phyloP scores from a whole-genome alignment of 2,888 invertebrate species.

The Anarsia innoxiella region DNA sequence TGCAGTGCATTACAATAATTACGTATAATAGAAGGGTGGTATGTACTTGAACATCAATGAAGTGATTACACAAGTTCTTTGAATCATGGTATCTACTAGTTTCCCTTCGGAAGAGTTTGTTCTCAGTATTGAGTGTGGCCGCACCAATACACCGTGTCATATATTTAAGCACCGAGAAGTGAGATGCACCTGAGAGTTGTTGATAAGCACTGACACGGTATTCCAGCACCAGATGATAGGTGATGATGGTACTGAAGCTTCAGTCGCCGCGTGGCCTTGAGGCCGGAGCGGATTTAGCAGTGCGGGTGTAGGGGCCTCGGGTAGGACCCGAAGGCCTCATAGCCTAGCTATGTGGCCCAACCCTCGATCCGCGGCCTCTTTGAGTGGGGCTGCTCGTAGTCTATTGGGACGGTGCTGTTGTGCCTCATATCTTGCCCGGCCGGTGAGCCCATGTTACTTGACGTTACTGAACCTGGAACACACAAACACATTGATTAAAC shows the following conservation, averaged over 20 bases:
- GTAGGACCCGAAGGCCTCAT: constrained; percentile 67
- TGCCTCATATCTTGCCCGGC: constrained; percentile 73
- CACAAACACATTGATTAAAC: background rate
- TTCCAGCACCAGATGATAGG: constrained; percentile 28
- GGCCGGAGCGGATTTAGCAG: constrained; percentile 47
- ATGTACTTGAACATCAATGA: constrained; percentile 56
- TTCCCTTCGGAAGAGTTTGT: constrained; percentile 15
- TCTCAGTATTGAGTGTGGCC: constrained; percentile 15
- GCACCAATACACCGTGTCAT: constrained; percentile 40
- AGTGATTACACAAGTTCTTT: no score
- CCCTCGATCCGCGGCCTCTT: constrained; percentile 94
- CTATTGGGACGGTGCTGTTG: constrained; percentile 50
- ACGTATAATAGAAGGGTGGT: constrained; percentile 60
- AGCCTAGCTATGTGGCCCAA: constrained; percentile 90
- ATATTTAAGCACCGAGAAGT: constrained; percentile 39
- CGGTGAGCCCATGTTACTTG: constrained; percentile 88
- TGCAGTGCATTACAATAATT: constrained; percentile 62
- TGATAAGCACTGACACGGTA: constrained; percentile 18
- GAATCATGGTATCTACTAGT: no score
- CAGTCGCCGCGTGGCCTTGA: constrained; percentile 23
- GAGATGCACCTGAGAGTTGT: constrained; percentile 52
- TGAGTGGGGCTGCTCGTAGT: constrained; percentile 77
- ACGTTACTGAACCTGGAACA: constrained; percentile 84
- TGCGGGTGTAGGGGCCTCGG: constrained; percentile 71
- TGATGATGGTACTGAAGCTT: constrained; percentile 33